These are phyloP conservation scores for Coryphaenoides rupestris DNA, from an alignment of 2,113 vertebrate species.

Conservation along the genomic window DNA sequence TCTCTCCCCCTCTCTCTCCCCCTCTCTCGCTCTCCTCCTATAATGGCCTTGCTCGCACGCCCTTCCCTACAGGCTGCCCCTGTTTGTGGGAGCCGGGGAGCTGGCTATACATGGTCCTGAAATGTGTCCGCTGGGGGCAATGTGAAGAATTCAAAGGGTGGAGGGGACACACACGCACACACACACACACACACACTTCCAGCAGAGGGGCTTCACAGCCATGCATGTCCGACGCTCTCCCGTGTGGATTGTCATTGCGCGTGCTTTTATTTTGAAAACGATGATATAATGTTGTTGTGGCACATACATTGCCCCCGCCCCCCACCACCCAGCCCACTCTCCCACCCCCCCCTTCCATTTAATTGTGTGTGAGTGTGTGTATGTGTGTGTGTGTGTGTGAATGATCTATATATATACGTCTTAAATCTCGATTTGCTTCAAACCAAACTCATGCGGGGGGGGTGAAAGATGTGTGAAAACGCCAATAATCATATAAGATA, in stretches of 20 bases:
- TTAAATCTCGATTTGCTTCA: too few species aligned
- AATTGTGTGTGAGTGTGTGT: too few species aligned
- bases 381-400: too few species aligned
- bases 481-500: too few species aligned
- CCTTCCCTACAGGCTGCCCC: slow-evolving; percentile 18
- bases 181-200: too few species aligned
- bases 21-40: slow-evolving; percentile 27
- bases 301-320: too few species aligned
- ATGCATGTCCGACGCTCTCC: slow-evolving; percentile 48
- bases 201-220: slow-evolving; percentile 51
- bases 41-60: slow-evolving; percentile 25
- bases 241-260: slow-evolving; percentile 57
- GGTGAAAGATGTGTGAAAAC: too few species aligned
- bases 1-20: slow-evolving; percentile 19
- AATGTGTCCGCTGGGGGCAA: slow-evolving; percentile 53
- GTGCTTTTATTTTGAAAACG: slow-evolving; percentile 1
- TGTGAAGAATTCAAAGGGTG: slow-evolving; percentile 54
- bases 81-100: not conserved
- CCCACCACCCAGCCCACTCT: too few species aligned
- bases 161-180: slow-evolving; percentile 39
- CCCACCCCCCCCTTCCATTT: too few species aligned
- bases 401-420: too few species aligned
- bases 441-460: too few species aligned
- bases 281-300: slow-evolving; percentile 53
- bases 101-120: slow-evolving; percentile 54